A percentile compares a stretch with the other conserved stretches of the same genome.
Conservation (phyloP, 1,140 invertebrate species). For the Drosophila dunni region DNA sequence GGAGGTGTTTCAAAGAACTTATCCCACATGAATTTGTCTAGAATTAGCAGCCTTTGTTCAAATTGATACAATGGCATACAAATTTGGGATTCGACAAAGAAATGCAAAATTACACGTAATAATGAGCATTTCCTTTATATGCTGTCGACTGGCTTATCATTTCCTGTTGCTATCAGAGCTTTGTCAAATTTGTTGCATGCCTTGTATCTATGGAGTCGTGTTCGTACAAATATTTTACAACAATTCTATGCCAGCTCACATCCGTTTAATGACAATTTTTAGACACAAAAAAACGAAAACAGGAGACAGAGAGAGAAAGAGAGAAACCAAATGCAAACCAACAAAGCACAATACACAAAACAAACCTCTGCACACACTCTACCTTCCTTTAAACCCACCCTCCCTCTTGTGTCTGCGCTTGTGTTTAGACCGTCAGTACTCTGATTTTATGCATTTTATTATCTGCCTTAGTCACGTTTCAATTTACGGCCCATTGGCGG, state of each 20-base stretch:
- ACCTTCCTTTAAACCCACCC: background rate
- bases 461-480: constrained; percentile 84
- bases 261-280: constrained; percentile 73
- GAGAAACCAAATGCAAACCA: constrained; percentile 24
- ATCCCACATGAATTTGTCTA: too few relatives aligned
- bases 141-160: constrained; percentile 14
- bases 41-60: background rate
- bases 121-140: constrained; percentile 20
- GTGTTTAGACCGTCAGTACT: constrained; percentile 71
- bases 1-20: too few relatives aligned
- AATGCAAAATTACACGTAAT: constrained; percentile 1
- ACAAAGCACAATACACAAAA: constrained; percentile 48
- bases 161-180: constrained; percentile 7
- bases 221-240: constrained; percentile 16
- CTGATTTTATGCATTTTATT: constrained; percentile 84
- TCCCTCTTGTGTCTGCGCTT: constrained; percentile 59
- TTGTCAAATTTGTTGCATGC: constrained; percentile 9
- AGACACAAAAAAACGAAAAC: constrained; percentile 21
- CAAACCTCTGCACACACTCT: constrained; percentile 7
- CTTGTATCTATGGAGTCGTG: constrained; percentile 5
- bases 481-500: constrained; percentile 84
- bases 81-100: background rate
- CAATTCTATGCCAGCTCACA: constrained; percentile 39
- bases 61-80: background rate
- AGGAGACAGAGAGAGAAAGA: constrained; percentile 24